Evolutionary conservation across 2,888 invertebrate species (phyloP).

Genomic region (Alloplasta piceator): DNA sequence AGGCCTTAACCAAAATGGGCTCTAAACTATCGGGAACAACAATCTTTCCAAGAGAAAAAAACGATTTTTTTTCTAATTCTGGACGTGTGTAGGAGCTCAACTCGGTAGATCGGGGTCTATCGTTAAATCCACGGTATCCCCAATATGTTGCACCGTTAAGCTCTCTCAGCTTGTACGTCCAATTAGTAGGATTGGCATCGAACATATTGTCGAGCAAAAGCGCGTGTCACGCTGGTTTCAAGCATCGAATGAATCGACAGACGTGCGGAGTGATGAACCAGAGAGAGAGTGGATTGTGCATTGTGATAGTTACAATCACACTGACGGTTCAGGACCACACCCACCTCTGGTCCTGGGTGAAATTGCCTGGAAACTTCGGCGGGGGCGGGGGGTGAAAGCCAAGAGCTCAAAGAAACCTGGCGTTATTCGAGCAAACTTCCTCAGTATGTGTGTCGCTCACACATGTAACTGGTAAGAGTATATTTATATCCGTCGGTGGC

Average conservation of each 20-base stretch:
- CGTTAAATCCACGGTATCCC: no score
- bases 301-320: conserved; percentile 15
- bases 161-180: conserved; percentile 51
- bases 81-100: no score
- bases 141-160: not conserved
- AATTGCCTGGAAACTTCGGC: no score
- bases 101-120: no score
- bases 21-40: no score
- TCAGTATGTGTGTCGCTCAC: not conserved
- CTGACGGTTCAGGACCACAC: conserved; percentile 7
- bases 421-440: not conserved
- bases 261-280: conserved; percentile 40
- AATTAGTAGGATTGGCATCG: conserved; percentile 62
- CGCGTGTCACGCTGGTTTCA: conserved; percentile 43
- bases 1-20: no score
- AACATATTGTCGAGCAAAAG: conserved; percentile 17
- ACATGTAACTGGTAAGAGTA: conserved; percentile 69
- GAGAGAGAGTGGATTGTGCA: conserved; percentile 47
- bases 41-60: no score
- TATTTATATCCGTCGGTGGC: conserved; percentile 75
- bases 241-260: conserved; percentile 2
- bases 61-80: no score
- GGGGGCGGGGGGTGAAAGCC: no score
- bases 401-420: conserved; percentile 18
- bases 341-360: no score